Conservation (phyloP, 1,140 invertebrate genomes). For the Drosophila bipectinata region DNA sequence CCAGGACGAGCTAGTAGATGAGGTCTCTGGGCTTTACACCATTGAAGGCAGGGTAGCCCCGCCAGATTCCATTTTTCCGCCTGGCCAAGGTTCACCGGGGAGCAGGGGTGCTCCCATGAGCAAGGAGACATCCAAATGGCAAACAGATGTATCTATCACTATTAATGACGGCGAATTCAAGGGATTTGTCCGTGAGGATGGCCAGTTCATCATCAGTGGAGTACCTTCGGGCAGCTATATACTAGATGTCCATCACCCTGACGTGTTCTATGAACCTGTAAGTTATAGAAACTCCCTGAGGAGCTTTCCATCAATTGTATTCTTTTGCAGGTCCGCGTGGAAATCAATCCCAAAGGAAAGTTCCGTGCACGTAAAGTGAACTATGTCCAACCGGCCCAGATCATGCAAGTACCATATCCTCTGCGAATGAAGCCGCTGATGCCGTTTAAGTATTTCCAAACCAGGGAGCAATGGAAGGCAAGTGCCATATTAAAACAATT, state of each 20-base stretch:
- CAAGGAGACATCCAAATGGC: conserved; percentile 87
- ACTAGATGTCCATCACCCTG: conserved; percentile 95
- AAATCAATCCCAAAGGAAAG: conserved; percentile 98
- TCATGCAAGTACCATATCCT: conserved; percentile 95
- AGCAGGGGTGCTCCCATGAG: conserved; percentile 76
- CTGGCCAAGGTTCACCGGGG: conserved; percentile 10
- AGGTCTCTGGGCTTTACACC: conserved; percentile 70
- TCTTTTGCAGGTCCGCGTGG: conserved; percentile 87
- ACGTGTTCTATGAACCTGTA: conserved; percentile 95
- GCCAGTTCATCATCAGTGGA: conserved; percentile 95
- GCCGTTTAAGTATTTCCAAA: conserved; percentile 95
- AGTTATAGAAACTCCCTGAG: background rate
- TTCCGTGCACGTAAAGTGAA: conserved; percentile 97
- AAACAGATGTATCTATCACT: conserved; percentile 90
- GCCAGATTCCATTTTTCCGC: conserved; percentile 84
- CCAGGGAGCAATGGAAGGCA: conserved; percentile 95
- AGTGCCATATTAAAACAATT: background rate
- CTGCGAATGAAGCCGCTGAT: conserved; percentile 93
- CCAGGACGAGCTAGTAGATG: conserved; percentile 70
- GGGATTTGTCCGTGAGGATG: conserved; percentile 95
- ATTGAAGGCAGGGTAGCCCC: conserved; percentile 94
- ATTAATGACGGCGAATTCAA: conserved; percentile 95
- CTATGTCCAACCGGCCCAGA: conserved; percentile 94
- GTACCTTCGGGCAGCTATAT: conserved; percentile 97
- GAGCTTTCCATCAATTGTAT: background rate